phyloP scores from a whole-genome alignment of 2,113 vertebrate genomes.

The Nycticorax nycticorax region DNA sequence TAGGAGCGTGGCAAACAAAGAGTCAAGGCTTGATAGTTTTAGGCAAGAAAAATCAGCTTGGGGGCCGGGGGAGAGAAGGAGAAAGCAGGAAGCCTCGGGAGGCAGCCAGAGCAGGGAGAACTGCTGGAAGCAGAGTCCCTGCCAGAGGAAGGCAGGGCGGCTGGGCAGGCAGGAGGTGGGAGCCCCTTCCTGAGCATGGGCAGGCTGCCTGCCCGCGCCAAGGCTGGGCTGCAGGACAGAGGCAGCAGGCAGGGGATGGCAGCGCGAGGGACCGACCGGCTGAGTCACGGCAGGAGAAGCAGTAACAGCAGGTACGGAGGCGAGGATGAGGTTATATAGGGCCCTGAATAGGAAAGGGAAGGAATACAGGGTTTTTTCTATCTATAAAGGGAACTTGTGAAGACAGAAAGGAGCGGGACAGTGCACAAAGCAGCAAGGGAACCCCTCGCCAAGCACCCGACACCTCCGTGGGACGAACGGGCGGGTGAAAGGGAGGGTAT shows the following conservation, averaged over 20 bases:
- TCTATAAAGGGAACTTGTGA: neutral
- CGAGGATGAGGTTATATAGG: rapidly evolving
- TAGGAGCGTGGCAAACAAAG: neutral
- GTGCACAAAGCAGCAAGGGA: rapidly evolving
- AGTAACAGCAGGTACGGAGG: rapidly evolving
- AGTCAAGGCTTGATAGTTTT: neutral
- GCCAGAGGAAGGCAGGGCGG: neutral
- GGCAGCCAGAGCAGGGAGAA: neutral
- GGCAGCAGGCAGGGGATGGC: neutral
- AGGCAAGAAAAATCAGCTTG: neutral
- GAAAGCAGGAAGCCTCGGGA: neutral
- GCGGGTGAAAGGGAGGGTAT: neutral
- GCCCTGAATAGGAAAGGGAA: neutral
- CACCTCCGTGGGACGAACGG: rapidly evolving
- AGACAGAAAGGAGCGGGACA: neutral
- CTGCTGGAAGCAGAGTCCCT: neutral
- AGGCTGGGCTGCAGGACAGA: neutral
- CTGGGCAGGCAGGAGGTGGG: neutral
- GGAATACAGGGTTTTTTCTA: neutral
- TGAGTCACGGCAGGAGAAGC: rapidly evolving
- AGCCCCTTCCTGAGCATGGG: neutral
- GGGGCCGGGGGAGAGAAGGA: neutral
- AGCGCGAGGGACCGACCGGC: neutral
- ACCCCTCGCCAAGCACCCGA: rapidly evolving
- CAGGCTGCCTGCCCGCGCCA: neutral